Percentiles rank a stretch among this genome's conserved stretches.
These are phyloP conservation scores for Spodoptera littoralis DNA, from an alignment of 2,888 invertebrate genomes.

Conservation along the genomic window DNA sequence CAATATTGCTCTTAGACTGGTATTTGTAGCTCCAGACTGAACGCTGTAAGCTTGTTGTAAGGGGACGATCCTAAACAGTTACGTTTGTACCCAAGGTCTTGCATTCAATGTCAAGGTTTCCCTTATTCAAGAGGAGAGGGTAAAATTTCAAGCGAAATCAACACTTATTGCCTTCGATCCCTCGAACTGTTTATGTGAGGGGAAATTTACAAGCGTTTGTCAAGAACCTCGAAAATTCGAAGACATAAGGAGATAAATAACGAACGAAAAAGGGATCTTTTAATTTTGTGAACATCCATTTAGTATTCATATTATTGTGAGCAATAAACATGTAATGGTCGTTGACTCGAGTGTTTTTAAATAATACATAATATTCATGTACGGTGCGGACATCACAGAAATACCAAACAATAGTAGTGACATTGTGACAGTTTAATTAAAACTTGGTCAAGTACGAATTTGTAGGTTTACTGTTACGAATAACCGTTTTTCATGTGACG, in stretches of 20 bases:
- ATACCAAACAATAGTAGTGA: constrained; percentile 11
- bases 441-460: constrained; percentile 24
- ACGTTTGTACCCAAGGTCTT: constrained; percentile 25
- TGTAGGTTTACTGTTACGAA: constrained; percentile 8
- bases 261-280: no score
- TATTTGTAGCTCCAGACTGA: neutral
- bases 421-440: constrained; percentile 9
- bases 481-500: constrained; percentile 15
- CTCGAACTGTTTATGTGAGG: constrained; percentile 1
- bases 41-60: constrained; percentile 5
- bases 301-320: no score
- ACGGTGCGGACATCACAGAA: constrained; percentile 5
- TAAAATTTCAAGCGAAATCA: constrained; percentile 13
- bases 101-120: constrained; percentile 35
- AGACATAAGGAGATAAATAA: no score
- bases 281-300: no score
- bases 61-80: constrained; percentile 16
- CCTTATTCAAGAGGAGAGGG: constrained; percentile 20
- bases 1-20: no score
- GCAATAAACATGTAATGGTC: no score
- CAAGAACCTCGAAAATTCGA: constrained; percentile 1
- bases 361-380: constrained; percentile 14
- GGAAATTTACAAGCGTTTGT: constrained; percentile 4
- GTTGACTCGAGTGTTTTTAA: constrained; percentile 7
- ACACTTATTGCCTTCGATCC: constrained; percentile 11